Conservation (phyloP, 2,797 vertebrate species). For the Kryptolebias ocellatus region DNA sequence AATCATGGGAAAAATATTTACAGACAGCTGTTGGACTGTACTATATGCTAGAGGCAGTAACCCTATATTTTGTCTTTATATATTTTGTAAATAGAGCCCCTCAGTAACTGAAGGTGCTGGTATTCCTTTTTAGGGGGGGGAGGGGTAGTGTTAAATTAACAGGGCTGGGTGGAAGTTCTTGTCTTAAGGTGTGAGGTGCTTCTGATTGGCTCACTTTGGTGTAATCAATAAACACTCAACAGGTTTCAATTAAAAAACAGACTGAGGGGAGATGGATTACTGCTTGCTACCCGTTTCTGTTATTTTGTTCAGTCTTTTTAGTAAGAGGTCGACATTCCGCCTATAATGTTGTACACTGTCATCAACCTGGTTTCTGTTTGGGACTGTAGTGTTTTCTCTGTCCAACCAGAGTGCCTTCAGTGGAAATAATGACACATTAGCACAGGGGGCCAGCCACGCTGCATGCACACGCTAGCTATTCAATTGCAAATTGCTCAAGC, state of each 20-base stretch:
- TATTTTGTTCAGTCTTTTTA: conserved; percentile 16
- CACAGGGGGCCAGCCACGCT: conserved; percentile 1
- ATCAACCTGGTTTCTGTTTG: conserved; percentile 3
- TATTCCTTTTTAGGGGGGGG: conserved; percentile 56
- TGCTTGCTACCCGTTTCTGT: background rate
- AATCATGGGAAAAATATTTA: conserved; percentile 98
- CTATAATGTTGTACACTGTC: conserved; percentile 7
- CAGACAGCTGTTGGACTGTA: conserved; percentile 93
- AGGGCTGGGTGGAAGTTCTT: conserved; percentile 27
- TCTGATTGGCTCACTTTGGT: conserved; percentile 30
- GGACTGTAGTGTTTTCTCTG: conserved; percentile 17
- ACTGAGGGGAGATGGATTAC: background rate
- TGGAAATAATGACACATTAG: conserved; percentile 25
- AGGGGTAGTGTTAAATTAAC: conserved; percentile 46
- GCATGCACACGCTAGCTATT: conserved; percentile 44
- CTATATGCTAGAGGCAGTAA: conserved; percentile 92
- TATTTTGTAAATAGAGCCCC: conserved; percentile 92
- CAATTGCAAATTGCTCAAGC: conserved; percentile 62
- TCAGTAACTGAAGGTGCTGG: conserved; percentile 79
- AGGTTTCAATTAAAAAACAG: background rate
- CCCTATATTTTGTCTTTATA: conserved; percentile 95
- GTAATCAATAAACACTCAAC: conserved; percentile 11
- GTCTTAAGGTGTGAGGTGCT: conserved; percentile 14
- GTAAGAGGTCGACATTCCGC: conserved; percentile 76
- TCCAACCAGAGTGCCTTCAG: conserved; percentile 20